phyloP scores from a whole-genome alignment of 2,888 invertebrate genomes.

The Papilio elwesi region DNA sequence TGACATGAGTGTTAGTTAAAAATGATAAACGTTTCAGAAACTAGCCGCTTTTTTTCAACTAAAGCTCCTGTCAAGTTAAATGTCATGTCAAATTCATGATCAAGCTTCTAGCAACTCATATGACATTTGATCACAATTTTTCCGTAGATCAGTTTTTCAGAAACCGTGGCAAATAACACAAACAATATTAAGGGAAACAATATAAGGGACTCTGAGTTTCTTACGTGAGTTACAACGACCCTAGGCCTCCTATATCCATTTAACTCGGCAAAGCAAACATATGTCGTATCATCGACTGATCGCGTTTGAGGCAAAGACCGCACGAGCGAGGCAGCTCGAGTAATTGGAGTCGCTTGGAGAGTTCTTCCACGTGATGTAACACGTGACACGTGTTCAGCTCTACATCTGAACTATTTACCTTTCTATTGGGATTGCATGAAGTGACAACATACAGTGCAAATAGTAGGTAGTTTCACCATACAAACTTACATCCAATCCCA shows the following conservation, averaged over 20 bases:
- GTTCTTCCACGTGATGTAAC: not conserved
- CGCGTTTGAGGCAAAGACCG: not conserved
- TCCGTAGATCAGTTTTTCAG: too few relatives aligned
- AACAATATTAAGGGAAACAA: not conserved
- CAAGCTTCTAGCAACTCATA: too few relatives aligned
- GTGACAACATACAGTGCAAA: too few relatives aligned
- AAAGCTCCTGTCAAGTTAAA: too few relatives aligned
- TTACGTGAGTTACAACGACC: not conserved
- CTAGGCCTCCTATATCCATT: not conserved
- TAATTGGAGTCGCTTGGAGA: not conserved
- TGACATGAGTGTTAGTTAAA: too few relatives aligned
- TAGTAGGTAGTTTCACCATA: too few relatives aligned
- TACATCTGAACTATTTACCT: not conserved
- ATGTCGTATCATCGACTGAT: not conserved
- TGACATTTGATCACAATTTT: too few relatives aligned
- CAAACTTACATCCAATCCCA: too few relatives aligned
- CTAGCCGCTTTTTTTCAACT: too few relatives aligned
- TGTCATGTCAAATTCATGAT: too few relatives aligned
- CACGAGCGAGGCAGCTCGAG: conserved; percentile 3
- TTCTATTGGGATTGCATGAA: too few relatives aligned
- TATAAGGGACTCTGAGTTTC: not conserved
- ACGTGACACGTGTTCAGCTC: not conserved
- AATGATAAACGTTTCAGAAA: too few relatives aligned
- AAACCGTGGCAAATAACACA: not conserved
- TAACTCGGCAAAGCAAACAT: not conserved